Evolutionary conservation across 2,888 invertebrate genomes (phyloP).

Genomic region (Acanthosoma haemorrhoidale): DNA sequence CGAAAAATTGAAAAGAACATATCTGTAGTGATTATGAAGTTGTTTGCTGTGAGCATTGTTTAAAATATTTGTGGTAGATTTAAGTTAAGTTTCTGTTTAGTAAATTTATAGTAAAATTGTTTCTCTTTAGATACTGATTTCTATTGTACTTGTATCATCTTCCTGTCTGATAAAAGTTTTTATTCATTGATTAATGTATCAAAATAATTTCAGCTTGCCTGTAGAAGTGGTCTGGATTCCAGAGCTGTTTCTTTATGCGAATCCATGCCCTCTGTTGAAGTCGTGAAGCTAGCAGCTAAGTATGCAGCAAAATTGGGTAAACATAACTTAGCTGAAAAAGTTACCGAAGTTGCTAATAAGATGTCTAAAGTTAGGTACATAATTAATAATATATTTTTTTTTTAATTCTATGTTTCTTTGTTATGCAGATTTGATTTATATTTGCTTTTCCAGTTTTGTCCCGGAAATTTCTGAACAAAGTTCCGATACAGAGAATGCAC

Average conservation of each 20-base stretch:
- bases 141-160: too few relatives aligned
- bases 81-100: too few relatives aligned
- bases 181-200: too few relatives aligned
- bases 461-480: background rate
- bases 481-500: constrained; percentile 1
- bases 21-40: constrained; percentile 75
- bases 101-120: too few relatives aligned
- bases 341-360: constrained; percentile 46
- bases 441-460: background rate
- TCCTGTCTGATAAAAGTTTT: too few relatives aligned
- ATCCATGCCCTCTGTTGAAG: constrained; percentile 67
- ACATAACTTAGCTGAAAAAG: constrained; percentile 70
- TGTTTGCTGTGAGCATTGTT: constrained; percentile 87
- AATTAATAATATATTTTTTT: background rate
- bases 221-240: constrained; percentile 75
- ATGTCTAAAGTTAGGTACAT: constrained; percentile 31
- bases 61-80: too few relatives aligned
- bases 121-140: too few relatives aligned
- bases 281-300: constrained; percentile 78
- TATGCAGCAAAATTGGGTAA: constrained; percentile 76
- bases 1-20: constrained; percentile 60
- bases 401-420: background rate
- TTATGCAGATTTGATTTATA: background rate
- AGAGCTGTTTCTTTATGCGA: constrained; percentile 82
- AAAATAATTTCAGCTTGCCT: constrained; percentile 61